A percentile compares a stretch with the other conserved stretches of the same genome.
Evolutionary conservation across 2,888 invertebrate genomes (phyloP).

Genomic region (Ernsta delagoae): DNA sequence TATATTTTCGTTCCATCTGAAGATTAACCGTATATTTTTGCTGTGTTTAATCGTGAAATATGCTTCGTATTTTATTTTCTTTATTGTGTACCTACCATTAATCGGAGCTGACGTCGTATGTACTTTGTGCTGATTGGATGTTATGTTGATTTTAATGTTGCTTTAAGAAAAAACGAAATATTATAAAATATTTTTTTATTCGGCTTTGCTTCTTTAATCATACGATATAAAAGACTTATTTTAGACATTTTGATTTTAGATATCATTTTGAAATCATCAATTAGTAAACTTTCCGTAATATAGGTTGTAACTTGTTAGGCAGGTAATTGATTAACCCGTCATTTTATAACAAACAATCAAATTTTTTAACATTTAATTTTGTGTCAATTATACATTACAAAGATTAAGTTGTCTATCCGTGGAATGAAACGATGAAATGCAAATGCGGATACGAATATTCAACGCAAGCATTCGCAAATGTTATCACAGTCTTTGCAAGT

Average conservation of each 20-base stretch:
- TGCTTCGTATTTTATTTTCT: conserved; percentile 26
- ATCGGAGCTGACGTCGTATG: conserved; percentile 20
- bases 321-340: neutral
- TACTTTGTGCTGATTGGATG: conserved; percentile 20
- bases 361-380: neutral
- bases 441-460: conserved; percentile 21
- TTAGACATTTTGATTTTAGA: too few species aligned
- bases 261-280: too few species aligned
- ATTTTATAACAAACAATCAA: neutral
- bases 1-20: conserved; percentile 18
- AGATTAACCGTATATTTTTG: conserved; percentile 8
- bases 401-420: neutral
- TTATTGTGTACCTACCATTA: conserved; percentile 13
- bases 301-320: too few species aligned
- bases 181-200: too few species aligned
- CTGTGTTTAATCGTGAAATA: conserved; percentile 12
- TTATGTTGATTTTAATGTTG: conserved; percentile 7
- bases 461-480: conserved; percentile 15
- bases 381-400: neutral
- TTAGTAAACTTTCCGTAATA: too few species aligned
- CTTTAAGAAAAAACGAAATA: neutral
- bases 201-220: too few species aligned
- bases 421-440: conserved; percentile 9
- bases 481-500: conserved; percentile 15
- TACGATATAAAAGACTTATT: too few species aligned